Percentiles rank a stretch among this genome's conserved stretches.
phyloP scores from a whole-genome alignment of 2,797 vertebrate species.

The Sebastes taczanowskii region DNA sequence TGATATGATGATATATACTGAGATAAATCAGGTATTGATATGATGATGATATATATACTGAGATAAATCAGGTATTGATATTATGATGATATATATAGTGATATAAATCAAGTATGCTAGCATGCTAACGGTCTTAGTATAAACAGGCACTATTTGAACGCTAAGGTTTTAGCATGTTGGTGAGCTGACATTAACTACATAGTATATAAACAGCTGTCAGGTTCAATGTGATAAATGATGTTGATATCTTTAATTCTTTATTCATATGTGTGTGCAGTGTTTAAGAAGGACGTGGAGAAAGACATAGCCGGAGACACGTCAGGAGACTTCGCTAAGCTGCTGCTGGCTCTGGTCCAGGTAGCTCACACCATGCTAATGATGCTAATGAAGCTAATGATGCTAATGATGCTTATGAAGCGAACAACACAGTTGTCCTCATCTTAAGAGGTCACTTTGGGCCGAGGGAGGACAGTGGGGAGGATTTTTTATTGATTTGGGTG shows the following conservation, averaged over 20 bases:
- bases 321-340: slow-evolving; percentile 92
- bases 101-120: neutral
- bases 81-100: too few species aligned
- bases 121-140: neutral
- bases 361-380: neutral
- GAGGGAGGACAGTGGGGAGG: too few species aligned
- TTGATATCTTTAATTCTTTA: neutral
- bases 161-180: neutral
- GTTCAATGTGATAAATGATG: neutral
- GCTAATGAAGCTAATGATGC: too few species aligned
- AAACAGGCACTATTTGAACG: neutral
- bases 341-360: slow-evolving; percentile 93
- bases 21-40: too few species aligned
- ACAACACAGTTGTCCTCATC: too few species aligned
- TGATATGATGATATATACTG: too few species aligned
- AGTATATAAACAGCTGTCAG: neutral
- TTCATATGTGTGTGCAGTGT: slow-evolving; percentile 79
- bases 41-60: too few species aligned
- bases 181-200: neutral
- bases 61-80: too few species aligned
- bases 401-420: too few species aligned
- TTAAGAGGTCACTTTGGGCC: too few species aligned
- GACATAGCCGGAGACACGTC: slow-evolving; percentile 95
- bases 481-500: too few species aligned
- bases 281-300: slow-evolving; percentile 95